Percentiles rank a stretch among this genome's conserved stretches.
Conservation (phyloP, 1,140 invertebrate genomes). For the Venustaconcha ellipsiformis region DNA sequence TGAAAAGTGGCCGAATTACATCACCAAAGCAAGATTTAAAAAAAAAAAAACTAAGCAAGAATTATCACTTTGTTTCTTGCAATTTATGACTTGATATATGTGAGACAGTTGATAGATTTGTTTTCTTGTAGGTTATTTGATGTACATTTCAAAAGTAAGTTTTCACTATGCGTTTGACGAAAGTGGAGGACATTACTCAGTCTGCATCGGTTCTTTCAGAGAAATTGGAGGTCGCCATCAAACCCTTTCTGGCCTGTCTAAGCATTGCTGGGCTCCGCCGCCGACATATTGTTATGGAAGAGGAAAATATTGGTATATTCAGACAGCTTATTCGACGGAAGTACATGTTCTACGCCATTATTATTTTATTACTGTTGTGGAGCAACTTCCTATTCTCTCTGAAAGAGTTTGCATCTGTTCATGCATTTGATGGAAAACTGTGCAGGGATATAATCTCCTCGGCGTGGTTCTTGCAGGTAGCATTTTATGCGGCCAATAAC, state of each 20-base stretch:
- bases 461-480: constrained; percentile 24
- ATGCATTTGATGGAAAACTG: constrained; percentile 11
- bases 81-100: no score
- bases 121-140: no score
- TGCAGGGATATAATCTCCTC: constrained; percentile 18
- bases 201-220: no score
- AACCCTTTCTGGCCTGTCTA: constrained; percentile 14
- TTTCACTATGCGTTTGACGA: no score
- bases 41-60: no score
- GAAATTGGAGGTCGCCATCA: not conserved
- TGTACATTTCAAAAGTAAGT: no score
- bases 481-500: constrained; percentile 13
- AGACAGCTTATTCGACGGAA: not conserved
- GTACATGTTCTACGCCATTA: not conserved
- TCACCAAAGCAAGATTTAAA: no score
- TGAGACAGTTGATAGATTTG: no score
- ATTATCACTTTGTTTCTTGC: no score
- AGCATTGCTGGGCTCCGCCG: constrained; percentile 23
- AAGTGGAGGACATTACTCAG: no score
- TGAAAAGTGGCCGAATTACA: no score
- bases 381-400: constrained; percentile 24
- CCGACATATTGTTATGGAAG: not conserved
- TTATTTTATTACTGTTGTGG: constrained; percentile 3
- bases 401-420: constrained; percentile 8
- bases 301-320: not conserved